phyloP scores from a whole-genome alignment of 2,888 invertebrate genomes.

The Apamea monoglypha region DNA sequence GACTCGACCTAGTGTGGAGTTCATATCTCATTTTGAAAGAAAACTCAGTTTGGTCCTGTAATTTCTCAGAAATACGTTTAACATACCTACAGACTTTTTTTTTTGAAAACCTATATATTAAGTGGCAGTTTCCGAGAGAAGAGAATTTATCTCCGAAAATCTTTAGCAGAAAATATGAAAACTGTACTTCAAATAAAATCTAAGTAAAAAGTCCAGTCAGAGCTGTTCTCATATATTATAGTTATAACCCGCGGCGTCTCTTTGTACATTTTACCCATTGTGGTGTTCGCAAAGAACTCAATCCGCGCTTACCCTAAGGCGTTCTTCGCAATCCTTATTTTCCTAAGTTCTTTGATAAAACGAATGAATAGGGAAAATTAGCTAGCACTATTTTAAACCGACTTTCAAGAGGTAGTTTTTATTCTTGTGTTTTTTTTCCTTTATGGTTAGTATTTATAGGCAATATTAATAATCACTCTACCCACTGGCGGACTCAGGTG shows the following conservation, averaged over 20 bases:
- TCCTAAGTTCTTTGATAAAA: slow-evolving; percentile 60
- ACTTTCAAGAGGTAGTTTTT: background rate
- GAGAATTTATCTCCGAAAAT: background rate
- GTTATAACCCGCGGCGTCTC: slow-evolving; percentile 46
- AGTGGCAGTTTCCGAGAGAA: background rate
- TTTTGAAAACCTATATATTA: background rate
- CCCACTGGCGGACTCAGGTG: background rate
- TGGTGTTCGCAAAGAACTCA: slow-evolving; percentile 52
- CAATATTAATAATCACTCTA: background rate
- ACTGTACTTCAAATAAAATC: slow-evolving; percentile 3
- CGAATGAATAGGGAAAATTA: slow-evolving; percentile 51
- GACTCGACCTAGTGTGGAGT: no score
- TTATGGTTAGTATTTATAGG: background rate
- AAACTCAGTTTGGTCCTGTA: background rate
- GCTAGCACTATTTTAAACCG: slow-evolving; percentile 13
- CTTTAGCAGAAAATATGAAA: slow-evolving; percentile 4
- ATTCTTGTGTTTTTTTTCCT: background rate
- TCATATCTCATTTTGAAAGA: background rate
- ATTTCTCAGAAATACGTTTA: background rate
- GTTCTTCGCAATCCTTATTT: slow-evolving; percentile 45
- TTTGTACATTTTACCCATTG: slow-evolving; percentile 48
- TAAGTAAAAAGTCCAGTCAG: background rate
- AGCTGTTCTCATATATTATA: slow-evolving; percentile 40
- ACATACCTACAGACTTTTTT: background rate
- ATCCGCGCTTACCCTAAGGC: slow-evolving; percentile 43